A percentile compares a stretch with the other conserved stretches of the same genome.
Conservation (phyloP, 2,113 vertebrate species). For the Pseudonaja textilis region DNA sequence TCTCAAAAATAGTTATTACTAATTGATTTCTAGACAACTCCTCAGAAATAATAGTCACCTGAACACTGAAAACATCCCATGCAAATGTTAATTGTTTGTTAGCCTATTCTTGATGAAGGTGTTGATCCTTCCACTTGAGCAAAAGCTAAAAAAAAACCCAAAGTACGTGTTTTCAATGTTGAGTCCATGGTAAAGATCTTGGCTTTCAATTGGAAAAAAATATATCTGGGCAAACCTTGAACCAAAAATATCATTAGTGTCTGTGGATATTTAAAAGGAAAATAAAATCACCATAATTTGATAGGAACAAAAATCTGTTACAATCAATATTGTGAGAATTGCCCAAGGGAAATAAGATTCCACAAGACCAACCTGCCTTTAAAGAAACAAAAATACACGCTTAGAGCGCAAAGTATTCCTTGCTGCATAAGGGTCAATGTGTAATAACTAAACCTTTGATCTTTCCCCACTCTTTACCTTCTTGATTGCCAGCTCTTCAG, state of each 20-base stretch:
- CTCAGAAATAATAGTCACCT: background rate
- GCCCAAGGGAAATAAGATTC: background rate
- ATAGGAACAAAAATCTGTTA: background rate
- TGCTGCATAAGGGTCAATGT: background rate
- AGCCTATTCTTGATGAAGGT: background rate
- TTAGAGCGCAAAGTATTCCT: background rate
- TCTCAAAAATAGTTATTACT: background rate
- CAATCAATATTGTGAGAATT: background rate
- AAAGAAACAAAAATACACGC: background rate
- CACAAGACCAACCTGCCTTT: too few species aligned
- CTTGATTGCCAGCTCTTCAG: background rate
- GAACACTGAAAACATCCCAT: background rate
- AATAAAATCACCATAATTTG: background rate
- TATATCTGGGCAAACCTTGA: background rate
- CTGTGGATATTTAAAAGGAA: background rate
- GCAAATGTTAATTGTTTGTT: background rate
- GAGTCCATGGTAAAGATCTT: background rate
- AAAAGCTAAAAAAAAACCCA: background rate
- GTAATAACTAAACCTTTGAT: background rate
- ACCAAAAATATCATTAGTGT: background rate
- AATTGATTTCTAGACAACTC: background rate
- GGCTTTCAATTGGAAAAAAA: background rate
- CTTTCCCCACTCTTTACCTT: background rate
- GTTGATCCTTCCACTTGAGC: background rate
- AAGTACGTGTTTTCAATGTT: background rate